Evolutionary conservation across 92 coral and sea anemone species (phyloP), one percentile per base, ranked within the genome.

Genomic region (Hydrozoanthus gracilis): DNA sequence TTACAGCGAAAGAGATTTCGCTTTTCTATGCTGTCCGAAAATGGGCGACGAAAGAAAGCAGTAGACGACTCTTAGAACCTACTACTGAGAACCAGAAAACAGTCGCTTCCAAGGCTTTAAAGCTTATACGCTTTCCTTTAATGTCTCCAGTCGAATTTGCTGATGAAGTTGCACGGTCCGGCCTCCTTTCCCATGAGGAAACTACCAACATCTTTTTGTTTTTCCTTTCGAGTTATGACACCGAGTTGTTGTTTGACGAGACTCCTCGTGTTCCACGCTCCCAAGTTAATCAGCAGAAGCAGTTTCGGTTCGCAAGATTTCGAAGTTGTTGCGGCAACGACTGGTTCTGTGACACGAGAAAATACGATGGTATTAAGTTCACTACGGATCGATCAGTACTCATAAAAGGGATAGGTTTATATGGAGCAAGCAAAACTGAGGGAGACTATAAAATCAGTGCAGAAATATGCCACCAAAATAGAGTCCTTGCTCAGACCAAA

Each of bases 261-360:
- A 78, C 78, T 51, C 98, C 98, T 9, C 92, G 98, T 27, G 79
- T 75, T 4, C 98, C 98, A 6, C 78, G 89, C 74, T 35, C 82
- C 5, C 86, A 76, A 17, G 61, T 84, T 4, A 75, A 79, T 3
- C 60, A 44, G 4, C 86, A 88, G 77, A 85, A 88, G 75, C 83
- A 85, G 48, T 60, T 90, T 20, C 83, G 98, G 82, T 90, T 93
- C 51, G 88, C 93, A 20, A 67, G 98, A 71, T 94, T 94, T 69
- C 93, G 91, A 73, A 94, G 93, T 88, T 94, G 98, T 58, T 94
- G 98, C 66, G 98, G 98, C 14, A 92, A 91, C 65, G 98, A 94
- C 80, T 94, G 98, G 98, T 94, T 94, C 72, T 94, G 98, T 68
- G 98, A 94, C 82, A 94, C 98, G 49, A 90, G 92, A 78, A 94